Conservation (phyloP, 2,888 invertebrate genomes). For the Platynereis dumerilii region DNA sequence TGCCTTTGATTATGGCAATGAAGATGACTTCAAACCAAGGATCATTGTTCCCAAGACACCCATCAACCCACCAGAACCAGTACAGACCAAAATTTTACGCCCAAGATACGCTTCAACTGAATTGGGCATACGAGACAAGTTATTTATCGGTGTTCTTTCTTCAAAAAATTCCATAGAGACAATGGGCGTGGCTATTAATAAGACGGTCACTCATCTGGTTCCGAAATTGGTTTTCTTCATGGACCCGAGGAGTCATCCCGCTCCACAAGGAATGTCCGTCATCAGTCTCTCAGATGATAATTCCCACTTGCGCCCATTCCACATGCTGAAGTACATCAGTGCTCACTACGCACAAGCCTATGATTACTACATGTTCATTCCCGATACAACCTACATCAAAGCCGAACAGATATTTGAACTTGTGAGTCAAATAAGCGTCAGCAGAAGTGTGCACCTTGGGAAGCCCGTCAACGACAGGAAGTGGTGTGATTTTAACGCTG, state of each 20-base stretch:
- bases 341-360: constrained; percentile 89
- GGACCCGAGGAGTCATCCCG: constrained; percentile 40
- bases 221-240: constrained; percentile 85
- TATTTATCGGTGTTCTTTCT: constrained; percentile 86
- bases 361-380: constrained; percentile 89
- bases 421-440: constrained; percentile 80
- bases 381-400: constrained; percentile 85
- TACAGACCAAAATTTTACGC: constrained; percentile 66
- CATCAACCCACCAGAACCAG: constrained; percentile 30
- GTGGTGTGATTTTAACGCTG: constrained; percentile 73
- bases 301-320: constrained; percentile 77
- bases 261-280: constrained; percentile 65
- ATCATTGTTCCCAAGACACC: constrained; percentile 27
- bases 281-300: constrained; percentile 86
- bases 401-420: constrained; percentile 76
- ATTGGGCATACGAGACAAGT: constrained; percentile 86
- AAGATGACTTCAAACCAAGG: constrained; percentile 48
- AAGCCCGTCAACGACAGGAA: constrained; percentile 57
- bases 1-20: constrained; percentile 25
- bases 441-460: constrained; percentile 85
- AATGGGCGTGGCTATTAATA: constrained; percentile 84
- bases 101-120: constrained; percentile 95
- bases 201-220: constrained; percentile 82
- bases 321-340: constrained; percentile 85
- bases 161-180: constrained; percentile 65